phyloP scores from a whole-genome alignment of 2,888 invertebrate species.

The Theretra japonica region DNA sequence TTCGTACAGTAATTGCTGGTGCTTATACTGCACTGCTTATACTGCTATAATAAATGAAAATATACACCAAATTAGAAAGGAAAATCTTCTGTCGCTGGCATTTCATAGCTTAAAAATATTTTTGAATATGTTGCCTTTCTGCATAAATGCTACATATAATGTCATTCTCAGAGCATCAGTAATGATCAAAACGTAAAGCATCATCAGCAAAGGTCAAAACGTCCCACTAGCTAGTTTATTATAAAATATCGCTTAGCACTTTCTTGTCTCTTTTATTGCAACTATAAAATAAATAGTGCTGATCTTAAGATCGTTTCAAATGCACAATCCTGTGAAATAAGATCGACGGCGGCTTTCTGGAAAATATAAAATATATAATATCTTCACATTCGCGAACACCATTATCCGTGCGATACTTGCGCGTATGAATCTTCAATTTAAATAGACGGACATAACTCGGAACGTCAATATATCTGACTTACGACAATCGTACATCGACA shows the following conservation, averaged over 20 bases:
- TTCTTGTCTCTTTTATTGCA: slow-evolving; percentile 18
- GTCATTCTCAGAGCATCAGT: not conserved
- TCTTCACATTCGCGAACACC: not conserved
- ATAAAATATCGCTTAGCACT: slow-evolving; percentile 9
- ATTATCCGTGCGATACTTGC: slow-evolving; percentile 15
- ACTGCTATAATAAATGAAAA: too few species aligned
- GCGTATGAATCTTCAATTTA: slow-evolving; percentile 27
- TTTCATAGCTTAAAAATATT: too few species aligned
- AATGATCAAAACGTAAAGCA: too few species aligned
- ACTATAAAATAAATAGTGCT: slow-evolving; percentile 24
- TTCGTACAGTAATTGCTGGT: too few species aligned
- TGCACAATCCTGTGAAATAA: slow-evolving; percentile 20
- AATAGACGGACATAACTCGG: slow-evolving; percentile 50
- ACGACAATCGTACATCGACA: slow-evolving; percentile 58
- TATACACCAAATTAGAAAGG: too few species aligned
- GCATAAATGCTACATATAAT: not conserved
- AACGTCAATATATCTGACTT: slow-evolving; percentile 59
- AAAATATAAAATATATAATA: slow-evolving; percentile 19
- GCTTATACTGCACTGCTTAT: too few species aligned
- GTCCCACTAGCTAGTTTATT: not conserved
- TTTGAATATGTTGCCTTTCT: too few species aligned
- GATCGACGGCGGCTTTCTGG: slow-evolving; percentile 4
- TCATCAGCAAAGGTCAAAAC: not conserved
- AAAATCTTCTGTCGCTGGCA: too few species aligned
- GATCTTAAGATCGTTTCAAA: not conserved